phyloP scores from a whole-genome alignment of 2,888 invertebrate species.

The Emmelina monodactyla region DNA sequence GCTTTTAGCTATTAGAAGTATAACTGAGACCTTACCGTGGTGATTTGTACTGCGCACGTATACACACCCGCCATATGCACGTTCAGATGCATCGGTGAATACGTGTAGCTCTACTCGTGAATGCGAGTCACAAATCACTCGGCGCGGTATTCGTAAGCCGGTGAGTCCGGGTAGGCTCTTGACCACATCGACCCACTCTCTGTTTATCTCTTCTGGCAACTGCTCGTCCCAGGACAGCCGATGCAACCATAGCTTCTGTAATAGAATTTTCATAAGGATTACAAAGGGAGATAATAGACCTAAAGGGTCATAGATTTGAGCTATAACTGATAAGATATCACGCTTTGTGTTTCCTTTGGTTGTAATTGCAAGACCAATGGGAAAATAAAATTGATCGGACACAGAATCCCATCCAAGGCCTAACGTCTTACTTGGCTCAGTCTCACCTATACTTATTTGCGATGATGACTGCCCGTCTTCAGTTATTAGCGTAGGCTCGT shows the following conservation, averaged over 20 bases:
- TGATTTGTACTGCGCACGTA: conserved; percentile 16
- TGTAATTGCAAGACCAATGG: conserved; percentile 3
- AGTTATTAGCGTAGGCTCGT: conserved; percentile 11
- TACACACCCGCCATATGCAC: conserved; percentile 20
- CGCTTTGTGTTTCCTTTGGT: conserved; percentile 6
- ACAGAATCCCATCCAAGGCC: conserved; percentile 14
- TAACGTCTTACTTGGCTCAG: conserved; percentile 10
- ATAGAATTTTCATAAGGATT: conserved; percentile 9
- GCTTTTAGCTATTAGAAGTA: conserved; percentile 18
- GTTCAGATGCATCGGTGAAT: conserved; percentile 8
- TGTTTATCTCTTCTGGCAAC: conserved; percentile 3
- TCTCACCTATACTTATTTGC: conserved; percentile 10
- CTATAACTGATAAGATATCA: conserved; percentile 9
- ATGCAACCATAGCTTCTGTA: conserved; percentile 10
- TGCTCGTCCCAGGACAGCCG: conserved; percentile 10
- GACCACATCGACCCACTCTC: conserved; percentile 3
- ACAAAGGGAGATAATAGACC: conserved; percentile 9
- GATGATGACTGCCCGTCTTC: conserved; percentile 6
- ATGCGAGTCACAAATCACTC: conserved; percentile 2
- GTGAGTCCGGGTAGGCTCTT: conserved; percentile 1
- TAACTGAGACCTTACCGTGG: conserved; percentile 8
- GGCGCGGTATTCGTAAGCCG: not conserved
- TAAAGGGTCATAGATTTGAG: conserved; percentile 12
- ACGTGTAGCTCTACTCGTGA: conserved; percentile 1
- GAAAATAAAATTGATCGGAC: conserved; percentile 10